Conservation (phyloP, 2,113 vertebrate species). For the Engraulis encrasicolus region DNA sequence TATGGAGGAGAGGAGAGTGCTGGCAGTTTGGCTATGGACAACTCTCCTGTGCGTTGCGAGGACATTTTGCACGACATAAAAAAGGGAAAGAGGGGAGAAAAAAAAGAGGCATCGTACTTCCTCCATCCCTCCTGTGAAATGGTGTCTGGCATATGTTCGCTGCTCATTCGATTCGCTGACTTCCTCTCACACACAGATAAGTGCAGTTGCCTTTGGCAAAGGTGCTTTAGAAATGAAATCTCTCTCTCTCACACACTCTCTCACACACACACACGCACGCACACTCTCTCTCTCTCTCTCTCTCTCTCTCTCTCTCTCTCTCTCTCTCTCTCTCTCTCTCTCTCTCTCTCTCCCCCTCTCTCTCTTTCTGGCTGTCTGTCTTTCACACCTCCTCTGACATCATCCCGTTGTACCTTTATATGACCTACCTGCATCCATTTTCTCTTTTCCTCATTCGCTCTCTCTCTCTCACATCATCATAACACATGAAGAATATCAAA, state of each 20-base stretch:
- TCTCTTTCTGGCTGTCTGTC: constrained; percentile 13
- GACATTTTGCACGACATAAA: not conserved
- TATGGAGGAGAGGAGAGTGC: not conserved
- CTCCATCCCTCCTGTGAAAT: not conserved
- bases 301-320: not conserved
- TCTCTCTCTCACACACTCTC: not conserved
- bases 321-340: not conserved
- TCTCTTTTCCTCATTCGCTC: too few relatives aligned
- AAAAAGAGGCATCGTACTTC: not conserved
- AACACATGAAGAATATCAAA: not conserved
- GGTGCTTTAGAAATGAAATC: not conserved
- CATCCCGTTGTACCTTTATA: too few relatives aligned
- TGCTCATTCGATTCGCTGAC: not conserved
- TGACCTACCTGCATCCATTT: too few relatives aligned
- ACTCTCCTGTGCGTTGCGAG: too few relatives aligned
- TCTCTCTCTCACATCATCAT: too few relatives aligned
- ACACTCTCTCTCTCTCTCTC: not conserved
- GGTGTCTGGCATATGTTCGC: not conserved
- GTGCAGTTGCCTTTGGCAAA: not conserved
- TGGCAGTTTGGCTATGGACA: not conserved
- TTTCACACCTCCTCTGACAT: too few relatives aligned
- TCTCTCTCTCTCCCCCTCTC: not conserved
- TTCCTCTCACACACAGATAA: not conserved
- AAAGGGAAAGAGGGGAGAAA: too few relatives aligned
- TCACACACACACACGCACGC: not conserved